phyloP scores from a whole-genome alignment of 2,888 invertebrate species.

The Cactoblastis cactorum region DNA sequence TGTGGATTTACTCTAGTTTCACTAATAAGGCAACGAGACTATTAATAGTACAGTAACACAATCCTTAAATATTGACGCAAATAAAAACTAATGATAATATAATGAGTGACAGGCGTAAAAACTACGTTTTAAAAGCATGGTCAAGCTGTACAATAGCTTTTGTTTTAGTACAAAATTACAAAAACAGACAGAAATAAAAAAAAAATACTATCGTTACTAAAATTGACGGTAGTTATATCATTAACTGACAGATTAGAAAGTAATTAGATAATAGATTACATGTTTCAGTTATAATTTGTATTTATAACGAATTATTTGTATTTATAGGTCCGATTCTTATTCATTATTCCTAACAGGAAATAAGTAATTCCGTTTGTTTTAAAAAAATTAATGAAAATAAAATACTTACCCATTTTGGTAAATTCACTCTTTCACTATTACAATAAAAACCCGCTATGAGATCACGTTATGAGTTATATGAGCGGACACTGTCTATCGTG shows the following conservation, averaged over 20 bases:
- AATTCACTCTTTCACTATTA: constrained; percentile 62
- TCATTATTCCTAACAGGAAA: too few relatives aligned
- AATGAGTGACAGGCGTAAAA: constrained; percentile 56
- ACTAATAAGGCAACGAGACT: too few relatives aligned
- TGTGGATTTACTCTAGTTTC: too few relatives aligned
- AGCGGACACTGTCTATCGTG: constrained; percentile 49
- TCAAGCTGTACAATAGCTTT: constrained; percentile 35
- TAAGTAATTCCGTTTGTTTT: too few relatives aligned
- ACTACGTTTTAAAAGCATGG: constrained; percentile 37
- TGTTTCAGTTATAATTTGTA: too few relatives aligned
- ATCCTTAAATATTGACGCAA: neutral
- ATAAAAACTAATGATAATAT: constrained; percentile 34
- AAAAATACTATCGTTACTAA: constrained; percentile 40
- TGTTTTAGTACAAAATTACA: constrained; percentile 35
- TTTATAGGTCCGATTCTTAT: too few relatives aligned
- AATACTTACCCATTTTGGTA: constrained; percentile 64
- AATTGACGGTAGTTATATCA: neutral
- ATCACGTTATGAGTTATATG: constrained; percentile 59
- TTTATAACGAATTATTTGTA: too few relatives aligned
- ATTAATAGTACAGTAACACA: too few relatives aligned
- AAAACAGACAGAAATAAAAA: constrained; percentile 12
- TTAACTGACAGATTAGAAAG: neutral
- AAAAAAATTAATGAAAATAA: constrained; percentile 10
- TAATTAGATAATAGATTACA: too few relatives aligned
- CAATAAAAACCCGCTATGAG: constrained; percentile 51